Evolutionary conservation across 1,140 invertebrate species (phyloP), one percentile per base, ranked within the genome.

Genomic region (Andricus grossulariae): DNA sequence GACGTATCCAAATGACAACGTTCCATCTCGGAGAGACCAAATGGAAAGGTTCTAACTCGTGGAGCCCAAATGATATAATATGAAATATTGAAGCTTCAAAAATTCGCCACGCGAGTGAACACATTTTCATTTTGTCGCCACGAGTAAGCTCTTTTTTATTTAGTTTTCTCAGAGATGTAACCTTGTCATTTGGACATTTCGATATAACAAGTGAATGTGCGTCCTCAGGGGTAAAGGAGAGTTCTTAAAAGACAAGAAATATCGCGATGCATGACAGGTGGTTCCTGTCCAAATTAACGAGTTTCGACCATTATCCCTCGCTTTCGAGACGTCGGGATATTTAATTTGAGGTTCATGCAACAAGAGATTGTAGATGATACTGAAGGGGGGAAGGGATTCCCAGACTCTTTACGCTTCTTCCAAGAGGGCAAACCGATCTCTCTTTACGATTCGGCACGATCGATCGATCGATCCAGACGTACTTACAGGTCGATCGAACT

Each of bases 241-340:
- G 52, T 52, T 80, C n/a, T 45, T 18, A 25, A 76, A 52, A 54
- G 70, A 25, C 32, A 18, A 72, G 52, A 79, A 73, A 71, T 50
- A 72, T 72, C 72, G 80, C 50, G 12, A 16, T 21, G n/a, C 54
- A 78, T 79, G 85, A 84, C 88, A 88, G 87, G 85, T 87, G 86
- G 83, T 87, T 87, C 80, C 83, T 76, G 80, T 76, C 73, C 82
- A 76, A 86, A 85, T 86, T 84, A 87, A 88, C 82, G 81, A 85
- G 83, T 83, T 82, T 77, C 80, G 71, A 18, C 86, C 85, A 86
- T 87, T 87, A 88, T 83, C 86, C 81, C 80, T 76, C 50, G 72
- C 81, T 83, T 82, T 57, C 80, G 76, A 71, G 75, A 3, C 52
- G 75, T 71, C 72, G 75, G 78, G 78, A 81, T 79, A 74, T 81